phyloP scores from a whole-genome alignment of 2,888 invertebrate genomes.

The Phyllotreta cruciferae region DNA sequence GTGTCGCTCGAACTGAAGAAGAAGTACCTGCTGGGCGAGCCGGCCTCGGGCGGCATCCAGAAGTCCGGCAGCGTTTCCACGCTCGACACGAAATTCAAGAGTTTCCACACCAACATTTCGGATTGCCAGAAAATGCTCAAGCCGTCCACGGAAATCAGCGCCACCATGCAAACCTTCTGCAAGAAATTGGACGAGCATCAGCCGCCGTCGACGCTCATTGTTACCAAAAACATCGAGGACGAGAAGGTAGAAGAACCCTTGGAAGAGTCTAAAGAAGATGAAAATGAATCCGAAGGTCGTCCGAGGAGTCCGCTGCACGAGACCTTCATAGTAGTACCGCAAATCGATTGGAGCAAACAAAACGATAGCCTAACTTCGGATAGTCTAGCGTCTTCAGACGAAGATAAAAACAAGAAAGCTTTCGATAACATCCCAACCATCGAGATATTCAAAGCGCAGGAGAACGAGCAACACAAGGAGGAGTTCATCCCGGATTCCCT shows the following conservation, averaged over 20 bases:
- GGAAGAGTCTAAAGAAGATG: conserved; percentile 29
- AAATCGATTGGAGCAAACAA: conserved; percentile 64
- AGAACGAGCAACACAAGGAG: conserved; percentile 57
- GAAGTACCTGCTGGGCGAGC: conserved; percentile 80
- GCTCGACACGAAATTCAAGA: conserved; percentile 83
- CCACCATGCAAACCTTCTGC: conserved; percentile 75
- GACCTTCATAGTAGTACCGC: conserved; percentile 71
- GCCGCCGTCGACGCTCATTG: conserved; percentile 49
- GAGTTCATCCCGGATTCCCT: conserved; percentile 55
- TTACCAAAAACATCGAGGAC: conserved; percentile 22
- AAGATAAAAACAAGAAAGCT: conserved; percentile 47
- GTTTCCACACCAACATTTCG: conserved; percentile 83
- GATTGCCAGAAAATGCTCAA: conserved; percentile 87
- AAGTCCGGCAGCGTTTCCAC: conserved; percentile 86
- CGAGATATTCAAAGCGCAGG: conserved; percentile 56
- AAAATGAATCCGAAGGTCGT: conserved; percentile 60
- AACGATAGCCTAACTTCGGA: conserved; percentile 64
- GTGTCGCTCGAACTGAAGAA: conserved; percentile 87
- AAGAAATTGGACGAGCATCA: conserved; percentile 54
- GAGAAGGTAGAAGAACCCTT: conserved; percentile 37
- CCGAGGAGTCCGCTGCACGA: conserved; percentile 71
- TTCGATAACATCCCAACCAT: conserved; percentile 48
- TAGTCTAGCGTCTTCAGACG: conserved; percentile 62
- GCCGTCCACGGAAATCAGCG: conserved; percentile 71
- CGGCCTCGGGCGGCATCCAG: conserved; percentile 72